Evolutionary conservation across 1,140 invertebrate genomes (phyloP).

Genomic region (Pectinophora gossypiella): DNA sequence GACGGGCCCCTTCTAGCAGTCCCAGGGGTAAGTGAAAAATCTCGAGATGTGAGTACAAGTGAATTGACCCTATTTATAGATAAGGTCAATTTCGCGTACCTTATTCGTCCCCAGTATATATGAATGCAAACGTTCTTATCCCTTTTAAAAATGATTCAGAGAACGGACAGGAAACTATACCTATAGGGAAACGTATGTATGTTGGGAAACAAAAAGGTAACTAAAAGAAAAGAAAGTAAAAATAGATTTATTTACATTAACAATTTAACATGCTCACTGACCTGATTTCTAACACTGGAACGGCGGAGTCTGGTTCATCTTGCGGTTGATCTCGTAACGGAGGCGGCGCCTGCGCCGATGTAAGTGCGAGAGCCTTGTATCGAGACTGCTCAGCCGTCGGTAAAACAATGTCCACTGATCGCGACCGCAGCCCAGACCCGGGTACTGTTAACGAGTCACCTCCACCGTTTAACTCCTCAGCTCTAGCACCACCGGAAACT

Average conservation of each 20-base stretch:
- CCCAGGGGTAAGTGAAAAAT: no score
- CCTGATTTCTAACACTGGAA: constrained; percentile 38
- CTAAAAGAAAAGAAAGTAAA: not conserved
- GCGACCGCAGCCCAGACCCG: constrained; percentile 81
- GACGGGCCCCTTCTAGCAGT: no score
- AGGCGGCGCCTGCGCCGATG: constrained; percentile 59
- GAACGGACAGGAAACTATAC: no score
- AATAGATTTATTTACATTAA: not conserved
- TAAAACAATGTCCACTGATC: constrained; percentile 92
- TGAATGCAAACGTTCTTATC: no score
- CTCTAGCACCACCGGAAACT: constrained; percentile 79
- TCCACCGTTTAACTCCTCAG: constrained; percentile 79
- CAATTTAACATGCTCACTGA: constrained; percentile 31
- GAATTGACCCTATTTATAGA: no score
- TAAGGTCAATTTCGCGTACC: no score
- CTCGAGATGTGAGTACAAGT: no score
- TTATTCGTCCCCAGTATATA: no score
- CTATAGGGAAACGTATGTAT: no score
- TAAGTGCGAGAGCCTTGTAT: constrained; percentile 86
- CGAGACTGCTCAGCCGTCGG: constrained; percentile 90
- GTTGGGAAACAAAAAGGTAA: no score
- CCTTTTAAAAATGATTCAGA: no score
- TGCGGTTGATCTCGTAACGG: constrained; percentile 29
- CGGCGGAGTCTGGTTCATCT: constrained; percentile 4
- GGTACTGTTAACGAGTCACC: constrained; percentile 81